These are phyloP conservation scores for Pararge aegeria DNA, from an alignment of 1,140 invertebrate genomes.

Conservation along the genomic window DNA sequence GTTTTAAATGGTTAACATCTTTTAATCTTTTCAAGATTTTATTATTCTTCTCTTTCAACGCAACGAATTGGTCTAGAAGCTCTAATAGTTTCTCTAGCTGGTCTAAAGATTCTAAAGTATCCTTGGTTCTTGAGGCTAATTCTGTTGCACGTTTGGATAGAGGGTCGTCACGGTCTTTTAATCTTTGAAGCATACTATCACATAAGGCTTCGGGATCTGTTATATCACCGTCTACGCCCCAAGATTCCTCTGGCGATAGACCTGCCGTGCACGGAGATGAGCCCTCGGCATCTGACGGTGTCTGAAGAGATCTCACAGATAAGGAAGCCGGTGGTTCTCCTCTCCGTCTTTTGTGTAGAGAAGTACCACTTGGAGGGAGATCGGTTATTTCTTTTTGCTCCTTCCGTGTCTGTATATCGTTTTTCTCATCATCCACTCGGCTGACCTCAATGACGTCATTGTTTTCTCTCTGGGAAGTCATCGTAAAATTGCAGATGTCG, in stretches of 20 bases:
- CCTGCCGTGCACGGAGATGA: conserved; percentile 66
- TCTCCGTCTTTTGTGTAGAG: conserved; percentile 64
- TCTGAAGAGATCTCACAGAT: conserved; percentile 60
- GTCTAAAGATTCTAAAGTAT: conserved; percentile 83
- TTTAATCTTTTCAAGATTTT: conserved; percentile 84
- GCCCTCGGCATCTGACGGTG: conserved; percentile 62
- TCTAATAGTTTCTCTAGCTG: conserved; percentile 88
- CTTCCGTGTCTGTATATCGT: conserved; percentile 30
- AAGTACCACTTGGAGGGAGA: conserved; percentile 62
- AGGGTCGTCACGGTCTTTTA: conserved; percentile 61
- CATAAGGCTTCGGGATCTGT: conserved; percentile 56
- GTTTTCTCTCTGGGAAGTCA: conserved; percentile 63
- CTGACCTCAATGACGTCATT: conserved; percentile 48
- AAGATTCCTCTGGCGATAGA: conserved; percentile 51
- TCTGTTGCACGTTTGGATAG: conserved; percentile 62
- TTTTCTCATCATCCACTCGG: conserved; percentile 33
- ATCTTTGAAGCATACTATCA: conserved; percentile 60
- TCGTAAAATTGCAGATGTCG: conserved; percentile 32
- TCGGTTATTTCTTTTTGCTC: conserved; percentile 58
- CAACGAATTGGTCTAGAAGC: conserved; percentile 87
- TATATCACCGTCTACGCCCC: conserved; percentile 41
- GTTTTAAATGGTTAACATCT: conserved; percentile 87
- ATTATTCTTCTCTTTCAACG: conserved; percentile 85
- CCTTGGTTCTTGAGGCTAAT: conserved; percentile 71
- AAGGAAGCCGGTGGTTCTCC: conserved; percentile 63